Conservation (phyloP, 1,140 invertebrate species). For the Aethina tumida region DNA sequence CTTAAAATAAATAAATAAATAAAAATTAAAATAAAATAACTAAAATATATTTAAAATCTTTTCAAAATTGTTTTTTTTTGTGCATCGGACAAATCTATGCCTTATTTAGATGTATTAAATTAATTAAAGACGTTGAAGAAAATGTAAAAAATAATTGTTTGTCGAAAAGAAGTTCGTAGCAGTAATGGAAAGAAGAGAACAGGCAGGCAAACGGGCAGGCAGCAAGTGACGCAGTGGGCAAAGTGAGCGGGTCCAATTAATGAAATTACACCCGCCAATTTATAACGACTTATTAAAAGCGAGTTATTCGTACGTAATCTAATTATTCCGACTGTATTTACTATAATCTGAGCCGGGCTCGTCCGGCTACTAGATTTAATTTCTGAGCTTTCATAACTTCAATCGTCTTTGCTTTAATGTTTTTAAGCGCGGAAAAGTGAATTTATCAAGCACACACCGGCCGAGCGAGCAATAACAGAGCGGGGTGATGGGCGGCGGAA, state of each 20-base stretch:
- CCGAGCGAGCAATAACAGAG: conserved; percentile 32
- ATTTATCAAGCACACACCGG: conserved; percentile 38
- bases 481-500: conserved; percentile 11
- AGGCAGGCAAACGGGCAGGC: too few relatives aligned
- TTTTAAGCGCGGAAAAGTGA: conserved; percentile 38
- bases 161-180: too few relatives aligned
- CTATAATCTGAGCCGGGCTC: conserved; percentile 26
- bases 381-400: conserved; percentile 39
- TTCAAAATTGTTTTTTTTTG: too few relatives aligned
- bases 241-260: conserved; percentile 15
- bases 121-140: too few relatives aligned
- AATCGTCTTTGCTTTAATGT: conserved; percentile 39
- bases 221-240: too few relatives aligned
- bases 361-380: conserved; percentile 33
- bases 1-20: too few relatives aligned
- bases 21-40: too few relatives aligned
- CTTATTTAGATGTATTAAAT: too few relatives aligned
- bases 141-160: too few relatives aligned
- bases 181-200: too few relatives aligned
- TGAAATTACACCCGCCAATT: conserved; percentile 31
- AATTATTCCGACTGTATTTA: conserved; percentile 37
- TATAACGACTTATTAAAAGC: conserved; percentile 35
- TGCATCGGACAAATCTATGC: too few relatives aligned
- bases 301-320: conserved; percentile 37
- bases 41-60: too few relatives aligned